These are phyloP conservation scores for Phytoseiulus persimilis DNA, from an alignment of 2,888 invertebrate species.

Conservation along the genomic window DNA sequence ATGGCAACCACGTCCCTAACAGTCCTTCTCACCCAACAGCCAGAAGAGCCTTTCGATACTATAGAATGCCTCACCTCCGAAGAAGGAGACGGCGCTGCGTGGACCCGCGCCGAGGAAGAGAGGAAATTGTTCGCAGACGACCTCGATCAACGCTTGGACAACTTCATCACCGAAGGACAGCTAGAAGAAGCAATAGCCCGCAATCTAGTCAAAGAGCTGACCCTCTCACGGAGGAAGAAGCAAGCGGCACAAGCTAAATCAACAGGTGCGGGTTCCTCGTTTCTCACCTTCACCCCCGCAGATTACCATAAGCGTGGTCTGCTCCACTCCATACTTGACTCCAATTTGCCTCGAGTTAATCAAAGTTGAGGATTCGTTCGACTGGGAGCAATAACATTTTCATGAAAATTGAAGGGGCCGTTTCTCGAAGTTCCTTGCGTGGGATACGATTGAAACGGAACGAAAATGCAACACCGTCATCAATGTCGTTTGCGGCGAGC, in stretches of 20 bases:
- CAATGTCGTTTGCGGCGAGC: constrained; percentile 9
- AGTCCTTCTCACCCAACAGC: too few species aligned
- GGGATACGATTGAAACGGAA: constrained; percentile 13
- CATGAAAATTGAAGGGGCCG: background rate
- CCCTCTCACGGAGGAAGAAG: constrained; percentile 46
- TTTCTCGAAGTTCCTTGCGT: constrained; percentile 18
- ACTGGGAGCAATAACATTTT: background rate
- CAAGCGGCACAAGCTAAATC: constrained; percentile 40
- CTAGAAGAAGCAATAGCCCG: constrained; percentile 49
- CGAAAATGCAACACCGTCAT: background rate
- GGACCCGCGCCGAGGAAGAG: constrained; percentile 10
- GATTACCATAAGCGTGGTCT: too few species aligned
- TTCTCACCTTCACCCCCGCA: too few species aligned
- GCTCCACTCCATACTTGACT: too few species aligned
- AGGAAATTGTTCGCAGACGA: background rate
- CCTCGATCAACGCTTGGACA: background rate
- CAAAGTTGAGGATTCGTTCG: too few species aligned
- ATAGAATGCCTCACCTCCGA: constrained; percentile 39
- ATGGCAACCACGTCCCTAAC: too few species aligned
- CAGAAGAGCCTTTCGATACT: background rate
- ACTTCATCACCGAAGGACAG: constrained; percentile 47
- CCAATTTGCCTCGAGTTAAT: too few species aligned
- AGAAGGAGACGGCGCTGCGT: constrained; percentile 37
- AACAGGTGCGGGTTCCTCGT: background rate
- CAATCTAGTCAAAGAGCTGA: constrained; percentile 50